These are phyloP conservation scores for Drosophila eugracilis DNA, from an alignment of 1,140 invertebrate genomes.

Conservation along the genomic window DNA sequence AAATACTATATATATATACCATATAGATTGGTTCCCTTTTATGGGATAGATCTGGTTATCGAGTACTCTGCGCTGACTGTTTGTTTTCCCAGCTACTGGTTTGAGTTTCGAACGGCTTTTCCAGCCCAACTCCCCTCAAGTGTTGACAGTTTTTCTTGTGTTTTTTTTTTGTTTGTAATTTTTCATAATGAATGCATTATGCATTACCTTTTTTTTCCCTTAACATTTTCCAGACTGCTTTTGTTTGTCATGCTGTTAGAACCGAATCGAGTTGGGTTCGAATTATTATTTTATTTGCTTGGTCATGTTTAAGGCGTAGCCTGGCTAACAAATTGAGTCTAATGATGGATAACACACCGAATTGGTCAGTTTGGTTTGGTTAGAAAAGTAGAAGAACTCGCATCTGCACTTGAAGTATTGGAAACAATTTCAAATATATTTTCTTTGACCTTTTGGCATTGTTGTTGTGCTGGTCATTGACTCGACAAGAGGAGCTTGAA, in stretches of 20 bases:
- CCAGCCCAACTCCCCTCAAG: constrained; percentile 1
- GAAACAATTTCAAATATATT: constrained; percentile 48
- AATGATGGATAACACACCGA: constrained; percentile 48
- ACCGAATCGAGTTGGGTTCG: constrained; percentile 32
- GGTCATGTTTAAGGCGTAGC: constrained; percentile 56
- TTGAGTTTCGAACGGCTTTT: constrained; percentile 17
- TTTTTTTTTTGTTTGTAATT: constrained; percentile 45
- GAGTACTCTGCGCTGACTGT: constrained; percentile 19
- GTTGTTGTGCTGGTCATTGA: constrained; percentile 44
- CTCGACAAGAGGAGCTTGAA: constrained; percentile 40
- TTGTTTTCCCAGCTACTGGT: constrained; percentile 46
- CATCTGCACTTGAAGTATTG: constrained; percentile 44
- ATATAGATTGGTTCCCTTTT: constrained; percentile 32
- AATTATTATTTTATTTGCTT: constrained; percentile 37
- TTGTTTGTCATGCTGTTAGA: constrained; percentile 61
- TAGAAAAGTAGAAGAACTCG: not conserved
- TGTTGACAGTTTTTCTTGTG: constrained; percentile 50
- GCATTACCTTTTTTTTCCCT: constrained; percentile 26
- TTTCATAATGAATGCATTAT: constrained; percentile 56
- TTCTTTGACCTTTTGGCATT: constrained; percentile 23
- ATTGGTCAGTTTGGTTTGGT: constrained; percentile 46
- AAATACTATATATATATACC: constrained; percentile 25
- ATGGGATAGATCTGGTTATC: constrained; percentile 33
- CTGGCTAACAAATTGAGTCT: constrained; percentile 59
- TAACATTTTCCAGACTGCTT: constrained; percentile 10